Evolutionary conservation across 2,888 invertebrate genomes (phyloP), one percentile per base, ranked within the genome.

Genomic region (Drosophila eohydei): DNA sequence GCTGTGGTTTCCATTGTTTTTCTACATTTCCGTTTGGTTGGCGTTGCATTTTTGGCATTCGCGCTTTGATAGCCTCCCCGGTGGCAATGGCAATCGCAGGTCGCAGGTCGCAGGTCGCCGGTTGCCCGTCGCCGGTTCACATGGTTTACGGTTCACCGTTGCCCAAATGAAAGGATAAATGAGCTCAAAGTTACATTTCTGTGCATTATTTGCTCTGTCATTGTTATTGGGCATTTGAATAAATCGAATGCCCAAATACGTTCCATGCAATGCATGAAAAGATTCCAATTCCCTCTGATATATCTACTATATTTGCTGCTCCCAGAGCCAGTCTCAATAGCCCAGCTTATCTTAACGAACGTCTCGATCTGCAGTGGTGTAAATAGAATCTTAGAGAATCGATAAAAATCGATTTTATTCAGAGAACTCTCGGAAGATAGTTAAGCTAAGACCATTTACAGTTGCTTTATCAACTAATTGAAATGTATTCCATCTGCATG

Each of bases 1-100:
- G 74, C 67, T 82, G 86, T 71, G 86, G 86, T 83, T 88, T 82
- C 66, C 83, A 82, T 87, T 86, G 85, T 83, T 88, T 88, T 88
- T 86, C 80, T 81, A 78, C 81, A 76, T 81, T 83, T 76, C 71
- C 71, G 75, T 78, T 82, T 71, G 61, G 71, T 75, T 85, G 76
- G 78, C 86, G 78, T 78, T 86, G 86, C 81, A 82, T 81, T 88
- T 87, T 88, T 87, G 83, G 76, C 76, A 89, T 83, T 80, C 77
- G 78, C 75, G 76, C 83, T 84, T 80, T 81, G 83, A 89, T 80
- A 79, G 76, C 30, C 34, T 52, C 41, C 46, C 64, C 34, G 36
- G 56, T 46, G 16, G 30, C 54, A 63, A 50, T 54, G 48, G 59
- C 70, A 55, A 59, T 40, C 54, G 48, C 60, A 41, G 48, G 11